Evolutionary conservation across 2,888 invertebrate species (phyloP).

Genomic region (Lepidochitona cinerea): DNA sequence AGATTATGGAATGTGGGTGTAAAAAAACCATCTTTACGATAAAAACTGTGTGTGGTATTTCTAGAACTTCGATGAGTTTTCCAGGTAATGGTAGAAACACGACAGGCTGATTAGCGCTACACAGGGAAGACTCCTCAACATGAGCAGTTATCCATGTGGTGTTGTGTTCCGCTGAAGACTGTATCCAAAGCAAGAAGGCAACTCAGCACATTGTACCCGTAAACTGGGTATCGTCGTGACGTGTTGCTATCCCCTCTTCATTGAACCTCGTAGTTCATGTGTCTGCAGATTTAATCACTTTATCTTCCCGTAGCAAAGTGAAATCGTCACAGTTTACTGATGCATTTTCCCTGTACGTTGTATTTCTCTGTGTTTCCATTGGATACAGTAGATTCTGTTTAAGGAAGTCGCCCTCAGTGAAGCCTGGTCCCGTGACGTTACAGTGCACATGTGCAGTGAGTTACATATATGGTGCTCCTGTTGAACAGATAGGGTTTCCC

Average conservation of each 20-base stretch:
- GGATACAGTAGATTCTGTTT: constrained; percentile 13
- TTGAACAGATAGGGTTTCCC: constrained; percentile 40
- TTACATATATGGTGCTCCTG: constrained; percentile 45
- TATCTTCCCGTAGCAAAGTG: neutral
- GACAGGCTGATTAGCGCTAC: too few species aligned
- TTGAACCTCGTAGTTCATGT: neutral
- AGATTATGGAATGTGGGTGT: too few species aligned
- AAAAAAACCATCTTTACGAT: too few species aligned
- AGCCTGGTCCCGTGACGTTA: constrained; percentile 9
- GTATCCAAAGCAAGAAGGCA: too few species aligned
- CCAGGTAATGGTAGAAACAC: too few species aligned
- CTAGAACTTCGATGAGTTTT: too few species aligned
- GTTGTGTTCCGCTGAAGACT: too few species aligned
- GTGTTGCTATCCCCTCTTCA: neutral
- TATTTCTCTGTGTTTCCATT: neutral
- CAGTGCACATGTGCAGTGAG: constrained; percentile 15
- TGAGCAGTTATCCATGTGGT: too few species aligned
- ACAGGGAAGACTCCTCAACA: too few species aligned
- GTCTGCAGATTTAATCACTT: neutral
- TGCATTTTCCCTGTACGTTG: neutral
- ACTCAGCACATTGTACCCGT: too few species aligned
- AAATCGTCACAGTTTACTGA: neutral
- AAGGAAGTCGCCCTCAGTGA: constrained; percentile 15
- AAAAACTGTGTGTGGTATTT: too few species aligned
- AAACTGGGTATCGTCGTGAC: too few species aligned